These are phyloP conservation scores for Coendou prehensilis DNA, from an alignment of 2,797 vertebrate genomes.

Conservation along the genomic window DNA sequence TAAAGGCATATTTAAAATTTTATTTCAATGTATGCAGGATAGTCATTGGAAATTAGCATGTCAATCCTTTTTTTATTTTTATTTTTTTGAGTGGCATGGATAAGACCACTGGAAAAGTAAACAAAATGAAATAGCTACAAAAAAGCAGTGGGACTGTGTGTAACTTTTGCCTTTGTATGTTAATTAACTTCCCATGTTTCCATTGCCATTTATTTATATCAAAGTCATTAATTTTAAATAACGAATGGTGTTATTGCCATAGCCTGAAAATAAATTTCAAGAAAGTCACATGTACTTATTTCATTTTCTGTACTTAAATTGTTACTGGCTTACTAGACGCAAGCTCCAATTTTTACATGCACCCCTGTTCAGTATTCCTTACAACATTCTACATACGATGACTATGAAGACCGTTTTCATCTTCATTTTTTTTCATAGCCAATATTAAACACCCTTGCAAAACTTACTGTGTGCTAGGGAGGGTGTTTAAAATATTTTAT, in stretches of 20 bases:
- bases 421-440: not conserved
- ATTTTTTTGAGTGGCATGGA: not conserved
- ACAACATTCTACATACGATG: fast-evolving
- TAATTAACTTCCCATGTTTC: not conserved
- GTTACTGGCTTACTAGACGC: not conserved
- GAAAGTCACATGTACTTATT: not conserved
- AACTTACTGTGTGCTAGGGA: not conserved
- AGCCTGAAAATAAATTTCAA: not conserved
- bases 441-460: not conserved
- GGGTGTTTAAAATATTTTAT: not conserved
- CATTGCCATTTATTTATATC: not conserved
- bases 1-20: not conserved
- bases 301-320: not conserved
- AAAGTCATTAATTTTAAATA: not conserved
- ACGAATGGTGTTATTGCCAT: not conserved
- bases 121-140: not conserved
- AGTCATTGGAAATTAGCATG: not conserved
- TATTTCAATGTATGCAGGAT: not conserved
- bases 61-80: not conserved
- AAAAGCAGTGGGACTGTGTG: not conserved
- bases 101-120: not conserved
- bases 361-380: not conserved
- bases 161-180: not conserved
- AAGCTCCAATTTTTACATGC: not conserved
- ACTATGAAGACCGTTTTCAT: not conserved